phyloP scores from a whole-genome alignment of 2,888 invertebrate genomes.

The Drosophila algonquin region DNA sequence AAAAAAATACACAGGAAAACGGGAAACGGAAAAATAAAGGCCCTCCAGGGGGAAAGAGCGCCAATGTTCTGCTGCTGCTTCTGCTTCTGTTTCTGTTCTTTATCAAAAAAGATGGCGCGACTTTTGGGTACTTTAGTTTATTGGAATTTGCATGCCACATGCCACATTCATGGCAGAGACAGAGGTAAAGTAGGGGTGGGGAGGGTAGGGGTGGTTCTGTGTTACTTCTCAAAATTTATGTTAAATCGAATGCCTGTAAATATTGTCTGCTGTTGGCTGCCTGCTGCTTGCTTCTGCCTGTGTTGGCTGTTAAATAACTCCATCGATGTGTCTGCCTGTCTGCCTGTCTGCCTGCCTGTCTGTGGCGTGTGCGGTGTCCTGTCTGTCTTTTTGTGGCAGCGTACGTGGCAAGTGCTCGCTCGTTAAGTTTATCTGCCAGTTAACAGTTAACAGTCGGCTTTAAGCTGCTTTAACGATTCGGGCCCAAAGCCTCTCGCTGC shows the following conservation, averaged over 20 bases:
- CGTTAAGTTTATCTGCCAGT: slow-evolving; percentile 53
- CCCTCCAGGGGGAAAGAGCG: slow-evolving; percentile 23
- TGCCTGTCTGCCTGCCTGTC: neutral
- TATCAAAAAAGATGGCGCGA: slow-evolving; percentile 73
- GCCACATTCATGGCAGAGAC: slow-evolving; percentile 8
- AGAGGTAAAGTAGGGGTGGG: slow-evolving; percentile 40
- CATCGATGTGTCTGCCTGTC: slow-evolving; percentile 37
- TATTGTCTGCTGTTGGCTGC: slow-evolving; percentile 58
- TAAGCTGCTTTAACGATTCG: slow-evolving; percentile 58
- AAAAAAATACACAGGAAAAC: slow-evolving; percentile 41
- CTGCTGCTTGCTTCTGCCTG: slow-evolving; percentile 23
- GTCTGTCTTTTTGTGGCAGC: slow-evolving; percentile 5
- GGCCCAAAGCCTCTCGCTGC: slow-evolving; percentile 14
- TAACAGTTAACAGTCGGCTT: slow-evolving; percentile 52
- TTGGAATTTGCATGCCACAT: slow-evolving; percentile 68
- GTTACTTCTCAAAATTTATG: slow-evolving; percentile 64
- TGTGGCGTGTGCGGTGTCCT: no score
- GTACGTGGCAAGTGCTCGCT: neutral
- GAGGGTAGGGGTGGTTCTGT: slow-evolving; percentile 38
- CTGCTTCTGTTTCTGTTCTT: slow-evolving; percentile 51
- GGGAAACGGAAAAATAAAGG: slow-evolving; percentile 50
- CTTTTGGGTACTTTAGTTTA: slow-evolving; percentile 74
- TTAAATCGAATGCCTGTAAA: slow-evolving; percentile 66
- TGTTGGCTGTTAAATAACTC: slow-evolving; percentile 56
- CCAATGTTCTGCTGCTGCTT: slow-evolving; percentile 38